A percentile compares a stretch with the other conserved stretches of the same genome.
phyloP scores from a whole-genome alignment of 2,888 invertebrate genomes.

The Phyllotreta cruciferae region DNA sequence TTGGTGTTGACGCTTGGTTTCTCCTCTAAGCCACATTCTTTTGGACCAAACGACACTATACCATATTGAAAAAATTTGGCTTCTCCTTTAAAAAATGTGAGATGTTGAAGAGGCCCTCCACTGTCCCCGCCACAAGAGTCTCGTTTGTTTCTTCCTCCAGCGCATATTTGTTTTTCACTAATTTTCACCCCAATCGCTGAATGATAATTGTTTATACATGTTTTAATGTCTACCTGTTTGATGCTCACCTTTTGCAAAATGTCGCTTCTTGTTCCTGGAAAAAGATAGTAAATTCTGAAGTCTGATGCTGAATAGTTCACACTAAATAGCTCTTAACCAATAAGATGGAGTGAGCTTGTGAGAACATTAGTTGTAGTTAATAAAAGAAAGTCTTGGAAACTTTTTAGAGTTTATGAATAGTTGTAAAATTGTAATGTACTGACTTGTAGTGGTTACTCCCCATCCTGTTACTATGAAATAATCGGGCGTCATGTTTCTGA shows the following conservation, averaged over 20 bases:
- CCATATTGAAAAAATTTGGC: conserved; percentile 66
- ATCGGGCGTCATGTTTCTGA: conserved; percentile 56
- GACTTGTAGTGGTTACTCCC: conserved; percentile 68
- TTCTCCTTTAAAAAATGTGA: conserved; percentile 54
- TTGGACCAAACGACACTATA: conserved; percentile 64
- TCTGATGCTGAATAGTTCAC: too few species aligned
- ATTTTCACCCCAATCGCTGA: conserved; percentile 48
- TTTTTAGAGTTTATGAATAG: too few species aligned
- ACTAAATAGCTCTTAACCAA: too few species aligned
- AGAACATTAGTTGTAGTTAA: too few species aligned
- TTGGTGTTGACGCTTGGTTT: conserved; percentile 77
- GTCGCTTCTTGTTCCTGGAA: conserved; percentile 49
- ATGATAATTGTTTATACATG: conserved; percentile 42
- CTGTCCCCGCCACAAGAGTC: conserved; percentile 75
- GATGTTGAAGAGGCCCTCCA: conserved; percentile 69
- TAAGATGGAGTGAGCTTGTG: too few species aligned
- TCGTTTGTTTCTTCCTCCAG: conserved; percentile 66
- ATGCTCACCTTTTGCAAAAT: conserved; percentile 60
- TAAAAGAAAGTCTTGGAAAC: too few species aligned
- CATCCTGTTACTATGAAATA: conserved; percentile 75
- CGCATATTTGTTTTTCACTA: conserved; percentile 65
- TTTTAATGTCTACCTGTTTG: conserved; percentile 54
- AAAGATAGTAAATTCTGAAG: too few species aligned
- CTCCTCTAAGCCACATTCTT: conserved; percentile 60
- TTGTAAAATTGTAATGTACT: too few species aligned